phyloP scores from a whole-genome alignment of 1,140 invertebrate genomes.

The Platorchestia sp. region DNA sequence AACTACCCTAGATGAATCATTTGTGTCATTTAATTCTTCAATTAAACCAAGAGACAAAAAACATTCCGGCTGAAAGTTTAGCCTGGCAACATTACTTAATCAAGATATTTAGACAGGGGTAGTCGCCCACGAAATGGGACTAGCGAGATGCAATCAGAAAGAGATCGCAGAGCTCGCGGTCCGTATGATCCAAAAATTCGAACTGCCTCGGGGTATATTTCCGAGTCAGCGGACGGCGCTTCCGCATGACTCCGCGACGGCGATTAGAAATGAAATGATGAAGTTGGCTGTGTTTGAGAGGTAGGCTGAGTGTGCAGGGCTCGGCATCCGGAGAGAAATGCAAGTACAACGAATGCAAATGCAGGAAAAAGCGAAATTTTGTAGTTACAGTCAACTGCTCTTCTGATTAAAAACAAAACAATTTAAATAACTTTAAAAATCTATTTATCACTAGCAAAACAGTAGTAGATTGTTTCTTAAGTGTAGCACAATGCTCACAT shows the following conservation, averaged over 20 bases:
- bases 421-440: too few species aligned
- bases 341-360: too few species aligned
- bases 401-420: too few species aligned
- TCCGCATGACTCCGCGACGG: not conserved
- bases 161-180: not conserved
- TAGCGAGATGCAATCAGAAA: not conserved
- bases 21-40: too few species aligned
- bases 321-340: not conserved
- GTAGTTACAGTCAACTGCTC: too few species aligned
- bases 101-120: not conserved
- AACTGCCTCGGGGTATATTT: not conserved
- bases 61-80: too few species aligned
- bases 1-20: too few species aligned
- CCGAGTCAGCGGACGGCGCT: not conserved
- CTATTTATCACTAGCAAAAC: too few species aligned
- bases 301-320: not conserved
- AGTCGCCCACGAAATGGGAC: not conserved
- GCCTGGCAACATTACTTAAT: not conserved
- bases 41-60: not conserved
- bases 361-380: too few species aligned
- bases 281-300: not conserved
- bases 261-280: not conserved
- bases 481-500: too few species aligned
- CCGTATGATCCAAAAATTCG: not conserved
- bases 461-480: too few species aligned